Percentiles rank a stretch among this genome's conserved stretches.
phyloP scores from a whole-genome alignment of 2,113 vertebrate genomes.

The Monarcha castaneiventris region DNA sequence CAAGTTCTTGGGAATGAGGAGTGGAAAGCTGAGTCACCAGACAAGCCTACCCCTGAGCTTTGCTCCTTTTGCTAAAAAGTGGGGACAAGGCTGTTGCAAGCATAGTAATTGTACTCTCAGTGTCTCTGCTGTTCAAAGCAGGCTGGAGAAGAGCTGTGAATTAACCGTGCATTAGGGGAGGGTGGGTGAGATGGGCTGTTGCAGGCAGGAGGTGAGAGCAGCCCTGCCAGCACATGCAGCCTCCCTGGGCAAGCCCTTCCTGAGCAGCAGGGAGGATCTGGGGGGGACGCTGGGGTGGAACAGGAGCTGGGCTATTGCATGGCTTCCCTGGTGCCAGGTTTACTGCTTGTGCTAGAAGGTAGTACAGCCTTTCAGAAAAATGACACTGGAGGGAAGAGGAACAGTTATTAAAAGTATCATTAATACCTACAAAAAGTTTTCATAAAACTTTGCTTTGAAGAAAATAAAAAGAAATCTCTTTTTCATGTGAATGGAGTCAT shows the following conservation, averaged over 20 bases:
- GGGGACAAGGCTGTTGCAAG: neutral
- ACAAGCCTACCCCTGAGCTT: neutral
- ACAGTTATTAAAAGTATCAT: neutral
- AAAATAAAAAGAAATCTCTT: neutral
- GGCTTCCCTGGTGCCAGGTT: neutral
- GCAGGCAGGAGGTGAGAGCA: neutral
- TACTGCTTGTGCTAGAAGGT: neutral
- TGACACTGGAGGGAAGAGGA: neutral
- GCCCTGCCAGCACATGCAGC: neutral
- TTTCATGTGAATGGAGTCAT: neutral
- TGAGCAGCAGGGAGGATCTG: neutral
- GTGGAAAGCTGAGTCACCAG: neutral
- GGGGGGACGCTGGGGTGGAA: neutral
- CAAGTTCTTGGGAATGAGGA: neutral
- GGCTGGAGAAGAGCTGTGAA: neutral
- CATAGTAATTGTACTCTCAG: neutral
- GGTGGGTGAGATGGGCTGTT: neutral
- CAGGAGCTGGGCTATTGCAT: neutral
- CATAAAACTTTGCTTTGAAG: neutral
- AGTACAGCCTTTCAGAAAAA: neutral
- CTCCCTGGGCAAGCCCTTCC: neutral
- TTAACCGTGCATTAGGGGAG: neutral
- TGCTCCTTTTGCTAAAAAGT: neutral
- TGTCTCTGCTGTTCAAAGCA: neutral
- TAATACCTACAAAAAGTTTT: neutral